These are phyloP conservation scores for Falco berigora DNA, from an alignment of 2,797 vertebrate genomes.

Conservation along the genomic window DNA sequence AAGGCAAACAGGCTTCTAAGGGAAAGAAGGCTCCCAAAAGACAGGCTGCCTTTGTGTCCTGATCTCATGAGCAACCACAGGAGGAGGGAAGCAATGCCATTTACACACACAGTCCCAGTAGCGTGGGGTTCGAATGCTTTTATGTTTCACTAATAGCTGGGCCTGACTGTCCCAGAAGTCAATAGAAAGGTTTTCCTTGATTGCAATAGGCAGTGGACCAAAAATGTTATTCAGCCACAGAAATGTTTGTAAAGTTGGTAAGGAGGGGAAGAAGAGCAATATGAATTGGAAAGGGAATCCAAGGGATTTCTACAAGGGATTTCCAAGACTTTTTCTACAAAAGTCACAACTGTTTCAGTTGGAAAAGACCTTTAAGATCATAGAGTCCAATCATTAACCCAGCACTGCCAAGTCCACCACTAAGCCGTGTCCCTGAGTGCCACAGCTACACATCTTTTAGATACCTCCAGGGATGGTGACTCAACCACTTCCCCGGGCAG, in stretches of 20 bases:
- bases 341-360: background rate
- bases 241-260: background rate
- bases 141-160: slow-evolving; percentile 3
- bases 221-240: background rate
- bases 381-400: background rate
- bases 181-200: slow-evolving; percentile 12
- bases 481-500: background rate
- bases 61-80: slow-evolving; percentile 27
- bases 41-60: slow-evolving; percentile 28
- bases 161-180: slow-evolving; percentile 24
- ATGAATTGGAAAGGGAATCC: background rate
- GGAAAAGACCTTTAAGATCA: background rate
- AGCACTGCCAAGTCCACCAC: background rate
- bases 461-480: background rate
- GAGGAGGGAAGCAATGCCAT: slow-evolving; percentile 25
- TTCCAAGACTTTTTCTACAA: background rate
- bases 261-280: background rate
- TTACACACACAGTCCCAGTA: background rate
- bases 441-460: background rate
- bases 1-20: slow-evolving; percentile 36
- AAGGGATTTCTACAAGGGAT: background rate
- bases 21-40: slow-evolving; percentile 28
- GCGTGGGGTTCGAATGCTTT: background rate
- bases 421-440: background rate
- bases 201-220: slow-evolving; percentile 2